Evolutionary conservation across 2,888 invertebrate species (phyloP).

Genomic region (Perithous albicinctus): DNA sequence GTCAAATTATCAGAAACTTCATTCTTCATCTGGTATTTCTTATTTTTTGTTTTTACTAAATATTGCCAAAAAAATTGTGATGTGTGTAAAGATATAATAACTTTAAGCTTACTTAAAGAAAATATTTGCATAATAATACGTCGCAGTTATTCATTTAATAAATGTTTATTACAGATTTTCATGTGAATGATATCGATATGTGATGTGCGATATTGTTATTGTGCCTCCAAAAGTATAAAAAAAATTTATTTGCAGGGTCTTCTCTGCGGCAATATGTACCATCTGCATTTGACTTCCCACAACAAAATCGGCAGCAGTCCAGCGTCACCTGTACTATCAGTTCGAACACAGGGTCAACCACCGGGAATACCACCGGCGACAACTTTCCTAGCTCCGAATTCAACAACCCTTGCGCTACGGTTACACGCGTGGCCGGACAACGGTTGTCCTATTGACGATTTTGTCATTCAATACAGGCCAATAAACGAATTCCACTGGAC

Average conservation of each 20-base stretch:
- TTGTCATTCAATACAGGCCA: slow-evolving; percentile 89
- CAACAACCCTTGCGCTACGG: slow-evolving; percentile 88
- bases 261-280: slow-evolving; percentile 90
- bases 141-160: too few relatives aligned
- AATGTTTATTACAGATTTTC: too few relatives aligned
- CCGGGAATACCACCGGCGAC: slow-evolving; percentile 89
- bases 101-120: too few relatives aligned
- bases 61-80: too few relatives aligned
- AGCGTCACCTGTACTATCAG: slow-evolving; percentile 89
- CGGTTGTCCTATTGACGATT: slow-evolving; percentile 90
- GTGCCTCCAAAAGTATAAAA: too few relatives aligned
- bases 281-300: slow-evolving; percentile 89
- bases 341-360: slow-evolving; percentile 90
- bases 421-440: slow-evolving; percentile 91
- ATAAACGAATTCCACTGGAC: slow-evolving; percentile 89
- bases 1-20: too few relatives aligned
- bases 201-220: too few relatives aligned
- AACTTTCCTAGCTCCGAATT: slow-evolving; percentile 89
- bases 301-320: slow-evolving; percentile 91
- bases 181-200: too few relatives aligned
- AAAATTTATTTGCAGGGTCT: slow-evolving; percentile 84
- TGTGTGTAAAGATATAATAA: too few relatives aligned
- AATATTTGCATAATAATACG: too few relatives aligned
- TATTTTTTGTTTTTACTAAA: too few relatives aligned
- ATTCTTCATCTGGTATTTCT: too few relatives aligned